Base-by-base conservation (phyloP, 2,888 invertebrate species). In the Clivina fossor region DNA sequence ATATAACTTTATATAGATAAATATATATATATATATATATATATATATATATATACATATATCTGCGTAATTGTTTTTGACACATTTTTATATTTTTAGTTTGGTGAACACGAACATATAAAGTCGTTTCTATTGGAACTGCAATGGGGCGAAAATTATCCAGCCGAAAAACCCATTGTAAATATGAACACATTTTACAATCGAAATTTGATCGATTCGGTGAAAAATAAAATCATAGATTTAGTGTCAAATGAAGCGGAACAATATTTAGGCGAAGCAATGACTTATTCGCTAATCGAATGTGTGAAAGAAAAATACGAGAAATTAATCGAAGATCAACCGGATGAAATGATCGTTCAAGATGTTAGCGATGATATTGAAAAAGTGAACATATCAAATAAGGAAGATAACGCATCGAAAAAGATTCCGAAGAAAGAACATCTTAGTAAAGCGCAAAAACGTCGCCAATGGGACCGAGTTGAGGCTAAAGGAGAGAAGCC, bases 201-300 rank as follows among this genome's bases (percentile, higher is more conserved):
- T 74, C 88, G 90, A 69, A 87, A 90, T 72, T 75, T 96, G 94
- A 69, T 85, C 59, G 77, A 79, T 28, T 68, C 78, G 1, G 84
- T 91, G 0, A 93, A 93, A 73, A 76, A 83, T 40, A 85, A 83
- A 68, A 82, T 93, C 58, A 67, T 80, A 8, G 70, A 76, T 5
- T 77, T 80, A 47, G 73, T 91, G 0, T 75, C 77, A 9, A 75
- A 78, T 8, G 91, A 93, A 72, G 90, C 90, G 0, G 84, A 89
- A 32, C 87, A 89, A 65, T 88, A 89, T 80, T 66, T 93, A 11
- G 95, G 93, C 1, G 88, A 87, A 75, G 93, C 93, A 2, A 94
- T 95, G 93, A 96, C 94, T 0, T 97, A 93, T 69, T 90, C 93
- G 0, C 74, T 97, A 48, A 93, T 97, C 71, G 95, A 97, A 74